Evolutionary conservation across 2,113 vertebrate genomes (phyloP).

Genomic region (Oncorhynchus kisutch): DNA sequence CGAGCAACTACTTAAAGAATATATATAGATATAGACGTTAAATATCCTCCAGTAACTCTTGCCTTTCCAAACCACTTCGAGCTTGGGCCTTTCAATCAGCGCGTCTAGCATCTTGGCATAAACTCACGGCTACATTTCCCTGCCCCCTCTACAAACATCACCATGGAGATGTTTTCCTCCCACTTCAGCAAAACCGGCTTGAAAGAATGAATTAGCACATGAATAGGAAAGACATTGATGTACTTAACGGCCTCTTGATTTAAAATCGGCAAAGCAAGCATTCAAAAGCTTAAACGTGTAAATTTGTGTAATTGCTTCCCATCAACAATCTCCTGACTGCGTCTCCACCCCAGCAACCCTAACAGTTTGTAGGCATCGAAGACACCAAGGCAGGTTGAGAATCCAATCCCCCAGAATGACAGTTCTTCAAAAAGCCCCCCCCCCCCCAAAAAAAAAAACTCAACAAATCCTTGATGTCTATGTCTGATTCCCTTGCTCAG

Average conservation of each 20-base stretch:
- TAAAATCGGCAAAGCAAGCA: conserved; percentile 20
- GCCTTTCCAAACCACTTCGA: conserved; percentile 1
- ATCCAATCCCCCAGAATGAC: not conserved
- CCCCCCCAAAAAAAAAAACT: no score
- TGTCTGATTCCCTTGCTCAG: not conserved
- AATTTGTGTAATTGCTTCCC: conserved; percentile 5
- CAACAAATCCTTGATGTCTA: conserved; percentile 6
- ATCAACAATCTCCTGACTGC: conserved; percentile 9
- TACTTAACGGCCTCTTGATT: conserved; percentile 5
- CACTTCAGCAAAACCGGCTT: conserved; percentile 19
- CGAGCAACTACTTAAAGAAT: conserved; percentile 5
- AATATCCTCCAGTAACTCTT: not conserved
- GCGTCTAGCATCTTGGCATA: conserved; percentile 32
- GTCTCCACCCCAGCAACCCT: not conserved
- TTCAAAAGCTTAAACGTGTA: not conserved
- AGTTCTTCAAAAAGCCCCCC: not conserved
- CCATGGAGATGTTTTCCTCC: conserved; percentile 32
- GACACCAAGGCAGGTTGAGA: not conserved
- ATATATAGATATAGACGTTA: not conserved
- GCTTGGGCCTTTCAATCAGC: conserved; percentile 31
- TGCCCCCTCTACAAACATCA: conserved; percentile 21
- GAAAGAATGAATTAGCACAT: conserved; percentile 19
- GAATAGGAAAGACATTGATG: conserved; percentile 3
- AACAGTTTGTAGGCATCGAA: not conserved
- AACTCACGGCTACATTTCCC: conserved; percentile 7